Conservation (phyloP, 37 sponge, comb jelly and placozoan species). For the Ianthella basta region DNA sequence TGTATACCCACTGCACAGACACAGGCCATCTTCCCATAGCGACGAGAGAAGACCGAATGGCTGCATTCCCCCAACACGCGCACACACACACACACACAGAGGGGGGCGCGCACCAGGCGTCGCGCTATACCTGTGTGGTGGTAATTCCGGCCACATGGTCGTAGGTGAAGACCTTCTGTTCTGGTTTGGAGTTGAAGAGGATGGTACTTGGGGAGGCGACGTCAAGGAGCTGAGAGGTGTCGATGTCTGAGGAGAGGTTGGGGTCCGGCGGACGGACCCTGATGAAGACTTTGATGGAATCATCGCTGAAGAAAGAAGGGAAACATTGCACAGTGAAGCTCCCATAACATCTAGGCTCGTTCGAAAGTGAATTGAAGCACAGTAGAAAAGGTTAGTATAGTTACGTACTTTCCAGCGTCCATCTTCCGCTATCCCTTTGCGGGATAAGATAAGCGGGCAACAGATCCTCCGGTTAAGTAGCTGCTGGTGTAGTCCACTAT, state of each 20-base stretch:
- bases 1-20: neutral
- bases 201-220: conserved; percentile 48
- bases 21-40: neutral
- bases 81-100: no score
- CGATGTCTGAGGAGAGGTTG: conserved; percentile 34
- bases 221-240: conserved; percentile 45
- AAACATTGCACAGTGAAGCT: no score
- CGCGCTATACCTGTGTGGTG: conserved; percentile 67
- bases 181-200: conserved; percentile 58
- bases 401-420: neutral
- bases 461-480: no score
- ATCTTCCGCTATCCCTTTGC: neutral
- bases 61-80: no score
- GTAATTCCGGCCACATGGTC: conserved; percentile 75
- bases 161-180: conserved; percentile 76
- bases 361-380: no score
- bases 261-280: conserved; percentile 76
- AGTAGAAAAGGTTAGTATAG: no score
- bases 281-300: conserved; percentile 79
- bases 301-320: conserved; percentile 37
- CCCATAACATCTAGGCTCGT: no score
- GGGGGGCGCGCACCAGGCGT: no score
- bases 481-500: no score
- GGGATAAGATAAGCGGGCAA: no score
- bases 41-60: no score